Base-by-base conservation (phyloP, 2,113 vertebrate species). In the Gorilla gorilla region DNA sequence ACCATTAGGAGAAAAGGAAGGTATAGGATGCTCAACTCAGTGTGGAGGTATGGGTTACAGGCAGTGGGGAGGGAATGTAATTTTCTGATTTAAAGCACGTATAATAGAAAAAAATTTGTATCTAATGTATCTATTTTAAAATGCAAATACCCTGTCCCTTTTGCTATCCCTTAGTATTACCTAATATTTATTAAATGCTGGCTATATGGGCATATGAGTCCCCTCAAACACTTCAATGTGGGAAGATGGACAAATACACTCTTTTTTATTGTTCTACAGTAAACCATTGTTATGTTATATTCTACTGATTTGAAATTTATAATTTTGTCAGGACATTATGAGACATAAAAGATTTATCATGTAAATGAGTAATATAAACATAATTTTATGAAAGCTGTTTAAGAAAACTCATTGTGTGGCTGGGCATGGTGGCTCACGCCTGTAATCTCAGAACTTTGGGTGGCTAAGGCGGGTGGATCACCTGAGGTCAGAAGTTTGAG, bases 321-420 rank as follows among this genome's bases (percentile, higher is more conserved):
- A 96, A 78, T 82, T 59, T 57, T 66, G 4, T 35, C 85, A 93
- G 79, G 9, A 73, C 35, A 78, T 25, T 83, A 45, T 88, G n/a
- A 76, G 43, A 85, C 14, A 43, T 55, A 76, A 97, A 90, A 83
- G 55, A 80, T 32, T 95, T 75, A 94, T 73, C 40, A 91, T 22
- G 3, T 40, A 66, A 93, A 78, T 68, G 20, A 95, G 93, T 14
- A 82, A 11, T 94, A 8, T 48, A 90, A 96, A 80, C 70, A 90
- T 50, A 82, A 50, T 43, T 90, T 91, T 90, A 89, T 61, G 50
- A 80, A 90, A 81, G 61, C 50, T 22, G 4, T 61, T 95, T 64
- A 93, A 89, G 86, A 52, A 86, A 90, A 84, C 1, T 89, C n/a
- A 57, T 59, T 76, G 32, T 84, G 61, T 64, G 27, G 61, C 61